Evolutionary conservation across 2,113 vertebrate species (phyloP), one percentile per base, ranked within the genome.

Genomic region (Ptilonorhynchus violaceus): DNA sequence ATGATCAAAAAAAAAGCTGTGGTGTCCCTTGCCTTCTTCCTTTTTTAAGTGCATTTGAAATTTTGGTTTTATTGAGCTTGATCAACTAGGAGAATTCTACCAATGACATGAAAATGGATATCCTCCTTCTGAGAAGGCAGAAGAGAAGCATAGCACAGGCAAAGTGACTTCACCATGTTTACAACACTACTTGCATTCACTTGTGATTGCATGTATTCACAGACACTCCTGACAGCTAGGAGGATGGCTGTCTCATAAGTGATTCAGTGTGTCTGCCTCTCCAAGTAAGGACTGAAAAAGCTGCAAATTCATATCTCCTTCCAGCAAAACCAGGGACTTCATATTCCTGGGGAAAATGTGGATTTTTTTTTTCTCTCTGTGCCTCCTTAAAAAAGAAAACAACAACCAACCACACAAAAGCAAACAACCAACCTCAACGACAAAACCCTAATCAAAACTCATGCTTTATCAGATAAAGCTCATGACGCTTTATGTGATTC

Each of bases 281-380:
- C 86, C 68, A 88, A 86, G 37, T 74, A 95, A 93, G 64, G 76
- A 81, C 76, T 87, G 39, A 55, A 66, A 91, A 86, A 74, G 67
- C 59, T 88, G 42, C 59, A 74, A 93, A 66, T 85, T 78, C 12
- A 0, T 69, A 46, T 62, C 46, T 53, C 58, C 46, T 63, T 70
- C 13, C 52, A 81, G 39, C 22, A 89, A 69, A 93, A 52, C 3
- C 19, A 50, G 33, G 14, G 20, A 55, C 22, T 75, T 74, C 50
- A 80, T 16, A n/a, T 86, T 63, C 47, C 41, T 47, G 62, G 55
- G 33, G 91, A 56, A 79, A 30, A 70, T 64, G 27, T 6, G 2
- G 20, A 30, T 21, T 15, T 67, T 80, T 53, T 27, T 76, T 73
- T 46, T 10, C 27, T 56, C 28, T 66, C n/a, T 67, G 25, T 63